Conservation (phyloP, 2,888 invertebrate species). For the Torymus aiolomorphi region DNA sequence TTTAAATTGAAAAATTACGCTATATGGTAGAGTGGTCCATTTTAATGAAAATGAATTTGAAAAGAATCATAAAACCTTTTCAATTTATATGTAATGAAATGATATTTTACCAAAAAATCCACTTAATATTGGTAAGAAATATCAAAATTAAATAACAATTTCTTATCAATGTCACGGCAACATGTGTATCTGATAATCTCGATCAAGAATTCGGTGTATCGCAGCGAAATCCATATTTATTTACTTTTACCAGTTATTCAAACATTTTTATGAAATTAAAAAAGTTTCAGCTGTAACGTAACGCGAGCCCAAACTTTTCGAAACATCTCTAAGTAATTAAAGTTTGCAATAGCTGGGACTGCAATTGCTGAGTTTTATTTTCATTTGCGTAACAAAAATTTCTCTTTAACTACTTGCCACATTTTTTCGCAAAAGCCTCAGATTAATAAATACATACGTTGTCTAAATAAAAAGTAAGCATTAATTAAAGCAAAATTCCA, state of each 20-base stretch:
- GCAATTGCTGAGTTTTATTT: conserved; percentile 19
- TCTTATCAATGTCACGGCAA: too few species aligned
- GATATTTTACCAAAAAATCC: not conserved
- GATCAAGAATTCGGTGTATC: too few species aligned
- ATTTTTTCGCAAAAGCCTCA: too few species aligned
- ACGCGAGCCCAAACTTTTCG: conserved; percentile 7
- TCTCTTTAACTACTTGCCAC: not conserved
- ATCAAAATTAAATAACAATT: too few species aligned
- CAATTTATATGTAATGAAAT: not conserved
- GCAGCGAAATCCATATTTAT: too few species aligned
- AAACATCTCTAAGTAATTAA: conserved; percentile 39
- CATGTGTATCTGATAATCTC: too few species aligned
- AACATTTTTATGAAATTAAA: conserved; percentile 34
- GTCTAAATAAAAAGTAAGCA: conserved; percentile 12
- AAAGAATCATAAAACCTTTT: too few species aligned
- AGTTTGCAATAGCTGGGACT: conserved; percentile 15
- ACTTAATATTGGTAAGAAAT: too few species aligned
- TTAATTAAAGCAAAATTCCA: conserved; percentile 39
- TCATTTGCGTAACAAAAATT: conserved; percentile 40
- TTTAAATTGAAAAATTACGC: too few species aligned
- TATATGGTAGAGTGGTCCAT: too few species aligned
- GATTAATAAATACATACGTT: conserved; percentile 18
- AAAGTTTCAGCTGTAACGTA: conserved; percentile 7
- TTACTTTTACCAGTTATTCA: not conserved
- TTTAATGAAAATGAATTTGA: too few species aligned